phyloP scores from a whole-genome alignment of 2,888 invertebrate species.

The Drosophila pseudotakahashii region DNA sequence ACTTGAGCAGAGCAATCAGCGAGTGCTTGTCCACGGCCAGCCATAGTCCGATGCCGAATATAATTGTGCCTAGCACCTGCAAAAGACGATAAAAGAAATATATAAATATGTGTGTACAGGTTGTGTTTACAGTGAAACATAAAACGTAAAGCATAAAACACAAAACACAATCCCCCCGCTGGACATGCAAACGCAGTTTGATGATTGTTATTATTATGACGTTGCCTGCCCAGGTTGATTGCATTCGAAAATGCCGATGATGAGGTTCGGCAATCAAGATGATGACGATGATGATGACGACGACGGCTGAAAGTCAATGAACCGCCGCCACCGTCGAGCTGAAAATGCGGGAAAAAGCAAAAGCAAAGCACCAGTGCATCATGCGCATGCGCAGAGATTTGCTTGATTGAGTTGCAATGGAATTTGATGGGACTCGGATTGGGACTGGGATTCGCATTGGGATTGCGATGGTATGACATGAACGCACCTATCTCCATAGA shows the following conservation, averaged over 20 bases:
- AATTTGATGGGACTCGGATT: constrained; percentile 24
- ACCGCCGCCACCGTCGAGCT: constrained; percentile 43
- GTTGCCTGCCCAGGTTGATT: constrained; percentile 67
- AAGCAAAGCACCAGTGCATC: constrained; percentile 56
- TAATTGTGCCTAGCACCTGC: constrained; percentile 86
- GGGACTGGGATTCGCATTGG: background rate
- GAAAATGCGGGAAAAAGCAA: constrained; percentile 59
- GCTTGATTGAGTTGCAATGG: constrained; percentile 71
- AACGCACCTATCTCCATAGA: constrained; percentile 6
- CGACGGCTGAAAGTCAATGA: constrained; percentile 63
- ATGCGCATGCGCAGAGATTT: constrained; percentile 69
- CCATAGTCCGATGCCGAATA: constrained; percentile 89
- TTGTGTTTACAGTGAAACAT: constrained; percentile 19
- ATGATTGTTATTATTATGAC: constrained; percentile 62
- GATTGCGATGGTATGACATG: background rate
- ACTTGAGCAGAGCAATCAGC: constrained; percentile 86
- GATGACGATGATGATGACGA: constrained; percentile 45
- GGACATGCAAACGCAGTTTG: constrained; percentile 47
- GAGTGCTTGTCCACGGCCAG: constrained; percentile 88
- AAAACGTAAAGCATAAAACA: constrained; percentile 28
- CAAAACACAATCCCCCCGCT: constrained; percentile 15
- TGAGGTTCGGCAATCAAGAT: constrained; percentile 38
- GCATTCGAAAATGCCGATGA: constrained; percentile 64
- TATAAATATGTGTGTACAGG: constrained; percentile 16
- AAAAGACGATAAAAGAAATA: constrained; percentile 20